Evolutionary conservation across 2,888 invertebrate species (phyloP).

Genomic region (Acronicta aceris): DNA sequence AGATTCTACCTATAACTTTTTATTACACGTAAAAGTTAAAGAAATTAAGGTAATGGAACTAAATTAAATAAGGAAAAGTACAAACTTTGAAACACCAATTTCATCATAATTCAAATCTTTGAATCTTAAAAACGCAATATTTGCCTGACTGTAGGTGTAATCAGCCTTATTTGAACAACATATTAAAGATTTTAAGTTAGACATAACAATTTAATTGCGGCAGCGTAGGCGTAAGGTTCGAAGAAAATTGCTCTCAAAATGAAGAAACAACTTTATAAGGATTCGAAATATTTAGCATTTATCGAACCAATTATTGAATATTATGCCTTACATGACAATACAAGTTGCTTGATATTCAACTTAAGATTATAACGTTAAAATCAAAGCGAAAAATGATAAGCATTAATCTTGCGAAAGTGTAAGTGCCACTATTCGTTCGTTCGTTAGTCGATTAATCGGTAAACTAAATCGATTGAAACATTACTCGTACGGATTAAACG

Average conservation of each 20-base stretch:
- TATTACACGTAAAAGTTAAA: background rate
- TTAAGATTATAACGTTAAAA: background rate
- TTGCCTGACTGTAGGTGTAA: background rate
- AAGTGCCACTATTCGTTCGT: conserved; percentile 21
- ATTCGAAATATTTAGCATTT: conserved; percentile 10
- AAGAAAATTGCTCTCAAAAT: conserved; percentile 30
- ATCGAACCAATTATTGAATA: conserved; percentile 9
- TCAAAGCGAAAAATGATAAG: background rate
- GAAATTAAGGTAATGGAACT: background rate
- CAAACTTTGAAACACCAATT: background rate
- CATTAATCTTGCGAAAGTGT: background rate
- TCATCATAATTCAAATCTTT: background rate
- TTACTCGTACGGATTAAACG: conserved; percentile 40
- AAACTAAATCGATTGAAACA: conserved; percentile 46
- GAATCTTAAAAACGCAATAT: background rate
- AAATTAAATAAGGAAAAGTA: background rate
- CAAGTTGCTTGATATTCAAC: background rate
- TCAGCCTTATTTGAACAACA: background rate
- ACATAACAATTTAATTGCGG: conserved; percentile 26
- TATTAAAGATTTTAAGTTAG: conserved; percentile 2
- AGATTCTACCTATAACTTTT: too few relatives aligned
- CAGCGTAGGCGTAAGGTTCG: conserved; percentile 25
- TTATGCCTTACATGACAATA: conserved; percentile 2
- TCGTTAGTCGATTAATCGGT: conserved; percentile 38
- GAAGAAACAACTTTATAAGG: conserved; percentile 6